phyloP scores from a whole-genome alignment of 2,113 vertebrate species.

The Tragelaphus strepsiceros region DNA sequence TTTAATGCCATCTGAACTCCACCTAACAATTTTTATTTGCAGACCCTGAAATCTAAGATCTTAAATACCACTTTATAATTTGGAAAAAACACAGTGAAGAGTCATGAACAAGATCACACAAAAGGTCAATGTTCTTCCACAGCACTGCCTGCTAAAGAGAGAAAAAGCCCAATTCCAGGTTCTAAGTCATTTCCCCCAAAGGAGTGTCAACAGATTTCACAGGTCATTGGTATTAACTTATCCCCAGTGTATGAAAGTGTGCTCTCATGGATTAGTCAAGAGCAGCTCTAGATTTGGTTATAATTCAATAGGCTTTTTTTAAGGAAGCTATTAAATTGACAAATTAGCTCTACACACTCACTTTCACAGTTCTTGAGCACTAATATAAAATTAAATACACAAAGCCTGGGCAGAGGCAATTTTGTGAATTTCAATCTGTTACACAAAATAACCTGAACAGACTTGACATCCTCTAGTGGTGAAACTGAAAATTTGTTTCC shows the following conservation, averaged over 20 bases:
- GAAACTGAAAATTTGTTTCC: slow-evolving; percentile 25
- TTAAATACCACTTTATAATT: neutral
- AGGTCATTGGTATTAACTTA: neutral
- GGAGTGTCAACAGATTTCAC: neutral
- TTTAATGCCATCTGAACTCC: neutral
- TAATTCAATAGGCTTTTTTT: neutral
- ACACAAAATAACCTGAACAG: neutral
- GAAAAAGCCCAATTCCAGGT: neutral
- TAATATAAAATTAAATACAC: neutral
- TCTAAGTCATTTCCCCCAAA: neutral
- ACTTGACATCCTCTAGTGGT: slow-evolving; percentile 70
- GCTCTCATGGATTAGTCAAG: neutral
- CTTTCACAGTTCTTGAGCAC: neutral
- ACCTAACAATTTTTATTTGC: neutral
- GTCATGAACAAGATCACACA: neutral
- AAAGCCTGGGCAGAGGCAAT: neutral
- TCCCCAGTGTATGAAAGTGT: neutral
- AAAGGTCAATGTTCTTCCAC: neutral
- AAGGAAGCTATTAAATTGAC: neutral
- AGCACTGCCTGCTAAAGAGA: neutral
- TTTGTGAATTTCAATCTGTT: neutral
- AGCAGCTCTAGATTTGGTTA: neutral
- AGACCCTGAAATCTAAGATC: neutral
- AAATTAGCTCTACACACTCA: neutral
- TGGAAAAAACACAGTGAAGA: slow-evolving; percentile 10